phyloP scores from a whole-genome alignment of 2,113 vertebrate genomes.

The Scophthalmus maximus region DNA sequence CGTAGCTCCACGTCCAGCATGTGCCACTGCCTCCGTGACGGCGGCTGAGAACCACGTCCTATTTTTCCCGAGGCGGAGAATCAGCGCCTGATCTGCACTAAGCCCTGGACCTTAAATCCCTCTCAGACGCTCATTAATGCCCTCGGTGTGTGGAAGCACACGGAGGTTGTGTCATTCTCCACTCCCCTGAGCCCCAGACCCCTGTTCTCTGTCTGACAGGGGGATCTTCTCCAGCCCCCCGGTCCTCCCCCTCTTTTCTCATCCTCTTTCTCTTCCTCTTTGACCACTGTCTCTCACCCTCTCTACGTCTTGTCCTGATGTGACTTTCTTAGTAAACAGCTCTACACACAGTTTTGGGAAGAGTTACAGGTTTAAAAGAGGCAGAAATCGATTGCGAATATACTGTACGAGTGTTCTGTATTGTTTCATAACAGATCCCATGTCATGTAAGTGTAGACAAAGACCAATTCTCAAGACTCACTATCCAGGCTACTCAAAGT shows the following conservation, averaged over 20 bases:
- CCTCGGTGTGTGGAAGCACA: conserved; percentile 66
- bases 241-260: not conserved
- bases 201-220: conserved; percentile 39
- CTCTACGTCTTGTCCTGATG: not conserved
- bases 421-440: not conserved
- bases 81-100: conserved; percentile 71
- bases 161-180: conserved; percentile 56
- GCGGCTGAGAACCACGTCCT: conserved; percentile 34
- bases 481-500: not conserved
- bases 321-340: not conserved
- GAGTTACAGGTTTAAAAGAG: not conserved
- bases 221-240: conserved; percentile 50
- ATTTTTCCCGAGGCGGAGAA: conserved; percentile 49
- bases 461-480: not conserved
- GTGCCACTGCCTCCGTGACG: conserved; percentile 10
- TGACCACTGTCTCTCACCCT: conserved; percentile 7
- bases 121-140: conserved; percentile 72
- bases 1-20: not conserved
- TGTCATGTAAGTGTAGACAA: not conserved
- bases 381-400: not conserved
- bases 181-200: conserved; percentile 50
- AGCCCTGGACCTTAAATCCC: conserved; percentile 72
- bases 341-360: too few species aligned
- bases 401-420: not conserved
- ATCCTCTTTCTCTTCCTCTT: conserved; percentile 39